phyloP scores from a whole-genome alignment of 92 coral and sea anemone genomes.

The Zoanthus gigantus region DNA sequence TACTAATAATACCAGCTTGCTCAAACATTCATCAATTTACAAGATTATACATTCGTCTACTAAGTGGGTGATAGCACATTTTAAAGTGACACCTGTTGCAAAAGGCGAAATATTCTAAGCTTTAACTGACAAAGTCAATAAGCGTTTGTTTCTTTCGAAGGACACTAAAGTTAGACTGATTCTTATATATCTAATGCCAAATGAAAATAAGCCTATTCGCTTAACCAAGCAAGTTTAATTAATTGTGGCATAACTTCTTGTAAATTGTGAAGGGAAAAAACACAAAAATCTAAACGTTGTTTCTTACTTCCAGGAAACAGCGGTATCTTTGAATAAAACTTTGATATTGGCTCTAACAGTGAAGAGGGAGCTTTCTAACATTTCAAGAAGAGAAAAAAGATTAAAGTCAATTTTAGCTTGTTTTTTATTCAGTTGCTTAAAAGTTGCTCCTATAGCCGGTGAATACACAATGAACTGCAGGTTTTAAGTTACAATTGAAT shows the following conservation, averaged over 20 bases:
- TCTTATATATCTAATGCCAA: not conserved
- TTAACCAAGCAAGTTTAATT: not conserved
- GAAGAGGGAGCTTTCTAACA: not conserved
- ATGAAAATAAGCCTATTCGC: not conserved
- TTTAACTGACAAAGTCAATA: not conserved
- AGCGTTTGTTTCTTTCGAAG: not conserved
- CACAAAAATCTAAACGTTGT: not conserved
- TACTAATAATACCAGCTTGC: not conserved
- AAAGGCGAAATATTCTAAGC: not conserved
- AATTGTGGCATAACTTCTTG: not conserved
- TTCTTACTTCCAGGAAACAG: constrained; percentile 3
- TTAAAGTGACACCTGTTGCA: not conserved
- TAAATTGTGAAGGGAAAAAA: not conserved
- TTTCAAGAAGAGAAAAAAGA: not conserved
- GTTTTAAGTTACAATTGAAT: not conserved
- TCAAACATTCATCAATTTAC: too few species aligned
- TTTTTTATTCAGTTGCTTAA: not conserved
- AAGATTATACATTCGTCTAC: not conserved
- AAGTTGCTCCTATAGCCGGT: not conserved
- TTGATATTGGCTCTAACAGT: constrained; percentile 23
- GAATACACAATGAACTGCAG: not conserved
- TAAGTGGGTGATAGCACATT: not conserved
- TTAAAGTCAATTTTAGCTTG: not conserved
- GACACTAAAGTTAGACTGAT: not conserved
- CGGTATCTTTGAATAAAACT: constrained; percentile 14